Evolutionary conservation across 23 tunicate genomes (phyloP).

Genomic region (Ciona savignyi): DNA sequence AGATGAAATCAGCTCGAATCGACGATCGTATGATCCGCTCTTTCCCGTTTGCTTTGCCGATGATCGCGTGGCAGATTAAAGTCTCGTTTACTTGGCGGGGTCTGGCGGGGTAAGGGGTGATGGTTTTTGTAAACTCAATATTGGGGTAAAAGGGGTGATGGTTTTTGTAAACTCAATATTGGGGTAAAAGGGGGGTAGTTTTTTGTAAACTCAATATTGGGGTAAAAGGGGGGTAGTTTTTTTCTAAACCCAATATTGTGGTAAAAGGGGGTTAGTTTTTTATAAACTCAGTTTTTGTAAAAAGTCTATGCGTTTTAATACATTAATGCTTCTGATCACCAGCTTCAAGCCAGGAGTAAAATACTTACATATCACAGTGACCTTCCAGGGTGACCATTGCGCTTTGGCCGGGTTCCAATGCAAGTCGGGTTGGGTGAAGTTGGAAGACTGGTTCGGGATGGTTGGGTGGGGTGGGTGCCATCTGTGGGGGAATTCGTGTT

Average conservation of each 20-base stretch:
- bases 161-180: too few relatives aligned
- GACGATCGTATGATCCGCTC: slow-evolving; percentile 56
- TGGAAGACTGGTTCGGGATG: slow-evolving; percentile 75
- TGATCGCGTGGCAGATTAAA: slow-evolving; percentile 78
- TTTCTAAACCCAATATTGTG: too few relatives aligned
- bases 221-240: too few relatives aligned
- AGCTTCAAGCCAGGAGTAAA: not conserved
- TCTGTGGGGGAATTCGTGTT: not conserved
- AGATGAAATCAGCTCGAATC: slow-evolving; percentile 66
- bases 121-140: too few relatives aligned
- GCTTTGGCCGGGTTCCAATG: slow-evolving; percentile 67
- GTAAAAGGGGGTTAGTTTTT: too few relatives aligned
- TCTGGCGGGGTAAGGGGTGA: too few relatives aligned
- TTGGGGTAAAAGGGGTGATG: too few relatives aligned
- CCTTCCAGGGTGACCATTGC: slow-evolving; percentile 70
- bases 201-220: too few relatives aligned
- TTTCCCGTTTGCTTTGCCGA: slow-evolving; percentile 90
- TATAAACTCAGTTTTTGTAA: too few relatives aligned
- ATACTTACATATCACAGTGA: slow-evolving; percentile 43
- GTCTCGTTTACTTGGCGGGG: slow-evolving; percentile 76
- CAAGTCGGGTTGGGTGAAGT: slow-evolving; percentile 48
- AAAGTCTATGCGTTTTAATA: too few relatives aligned
- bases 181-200: too few relatives aligned
- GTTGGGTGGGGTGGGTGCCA: not conserved
- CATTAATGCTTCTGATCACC: too few relatives aligned